These are phyloP conservation scores for Phrynosoma blainvillii DNA, from an alignment of 2,113 vertebrate species.

Conservation along the genomic window DNA sequence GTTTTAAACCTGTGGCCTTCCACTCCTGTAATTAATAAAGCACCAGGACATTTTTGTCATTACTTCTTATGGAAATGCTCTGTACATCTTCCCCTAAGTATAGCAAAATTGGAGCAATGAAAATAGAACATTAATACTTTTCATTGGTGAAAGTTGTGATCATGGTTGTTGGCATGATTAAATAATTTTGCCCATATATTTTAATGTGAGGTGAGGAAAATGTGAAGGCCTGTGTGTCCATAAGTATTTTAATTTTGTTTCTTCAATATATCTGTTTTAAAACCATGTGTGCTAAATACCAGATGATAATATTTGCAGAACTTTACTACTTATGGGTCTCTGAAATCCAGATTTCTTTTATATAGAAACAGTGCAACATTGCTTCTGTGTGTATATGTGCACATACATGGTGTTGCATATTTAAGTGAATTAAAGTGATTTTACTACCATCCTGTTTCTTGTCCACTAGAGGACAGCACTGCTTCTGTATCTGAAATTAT, in stretches of 20 bases:
- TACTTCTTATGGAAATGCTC: slow-evolving; percentile 34
- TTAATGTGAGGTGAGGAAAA: not conserved
- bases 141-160: slow-evolving; percentile 2
- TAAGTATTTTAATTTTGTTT: not conserved
- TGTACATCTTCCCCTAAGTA: not conserved
- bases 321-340: slow-evolving; percentile 12
- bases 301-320: slow-evolving; percentile 22
- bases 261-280: not conserved
- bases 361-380: not conserved
- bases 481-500: slow-evolving; percentile 80
- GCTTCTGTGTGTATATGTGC: not conserved
- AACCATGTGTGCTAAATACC: slow-evolving; percentile 25
- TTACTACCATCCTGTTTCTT: slow-evolving; percentile 24
- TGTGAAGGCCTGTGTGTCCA: not conserved
- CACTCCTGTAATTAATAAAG: slow-evolving; percentile 18
- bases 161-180: not conserved
- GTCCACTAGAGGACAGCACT: slow-evolving; percentile 93
- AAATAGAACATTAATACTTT: not conserved
- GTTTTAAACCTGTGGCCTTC: slow-evolving; percentile 36
- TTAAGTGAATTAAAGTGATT: slow-evolving; percentile 36
- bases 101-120: not conserved
- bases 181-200: not conserved
- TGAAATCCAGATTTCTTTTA: not conserved
- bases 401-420: slow-evolving; percentile 3
- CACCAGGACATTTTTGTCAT: slow-evolving; percentile 14